Evolutionary conservation across 2,888 invertebrate species (phyloP).

Genomic region (Synergus gifuensis): DNA sequence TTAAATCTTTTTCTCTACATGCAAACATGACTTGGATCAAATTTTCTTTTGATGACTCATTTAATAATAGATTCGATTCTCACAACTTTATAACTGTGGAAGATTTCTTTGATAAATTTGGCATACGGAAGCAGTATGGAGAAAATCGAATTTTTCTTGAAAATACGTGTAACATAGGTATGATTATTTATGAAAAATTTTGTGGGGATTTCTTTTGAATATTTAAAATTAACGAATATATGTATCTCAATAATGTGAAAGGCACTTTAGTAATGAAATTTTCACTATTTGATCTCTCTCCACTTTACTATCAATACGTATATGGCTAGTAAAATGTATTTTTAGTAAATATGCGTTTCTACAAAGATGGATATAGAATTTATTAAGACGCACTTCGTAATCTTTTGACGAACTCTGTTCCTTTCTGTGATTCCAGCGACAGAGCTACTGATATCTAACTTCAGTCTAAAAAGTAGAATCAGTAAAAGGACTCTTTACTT

Average conservation of each 20-base stretch:
- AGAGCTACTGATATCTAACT: slow-evolving; percentile 10
- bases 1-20: not conserved
- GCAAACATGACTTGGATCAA: not conserved
- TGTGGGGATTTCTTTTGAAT: not conserved
- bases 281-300: slow-evolving; percentile 37
- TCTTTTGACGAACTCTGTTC: not conserved
- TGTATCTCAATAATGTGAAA: slow-evolving; percentile 49
- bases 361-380: too few species aligned
- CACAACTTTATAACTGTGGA: slow-evolving; percentile 31
- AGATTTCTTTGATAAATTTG: slow-evolving; percentile 25
- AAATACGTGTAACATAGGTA: not conserved
- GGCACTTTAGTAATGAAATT: slow-evolving; percentile 57
- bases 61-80: slow-evolving; percentile 16
- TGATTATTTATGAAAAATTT: slow-evolving; percentile 7
- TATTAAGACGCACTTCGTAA: not conserved
- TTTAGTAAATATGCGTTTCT: not conserved
- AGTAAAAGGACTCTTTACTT: slow-evolving; percentile 6
- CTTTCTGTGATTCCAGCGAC: not conserved
- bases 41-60: not conserved
- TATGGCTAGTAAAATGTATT: slow-evolving; percentile 47
- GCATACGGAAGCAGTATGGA: slow-evolving; percentile 8
- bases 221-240: not conserved
- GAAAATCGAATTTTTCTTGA: not conserved
- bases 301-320: slow-evolving; percentile 48
- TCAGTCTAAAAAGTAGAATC: not conserved